Percentiles rank a stretch among this genome's conserved stretches.
Conservation (phyloP, 2,797 vertebrate genomes). For the Tiaroga cobitis region DNA sequence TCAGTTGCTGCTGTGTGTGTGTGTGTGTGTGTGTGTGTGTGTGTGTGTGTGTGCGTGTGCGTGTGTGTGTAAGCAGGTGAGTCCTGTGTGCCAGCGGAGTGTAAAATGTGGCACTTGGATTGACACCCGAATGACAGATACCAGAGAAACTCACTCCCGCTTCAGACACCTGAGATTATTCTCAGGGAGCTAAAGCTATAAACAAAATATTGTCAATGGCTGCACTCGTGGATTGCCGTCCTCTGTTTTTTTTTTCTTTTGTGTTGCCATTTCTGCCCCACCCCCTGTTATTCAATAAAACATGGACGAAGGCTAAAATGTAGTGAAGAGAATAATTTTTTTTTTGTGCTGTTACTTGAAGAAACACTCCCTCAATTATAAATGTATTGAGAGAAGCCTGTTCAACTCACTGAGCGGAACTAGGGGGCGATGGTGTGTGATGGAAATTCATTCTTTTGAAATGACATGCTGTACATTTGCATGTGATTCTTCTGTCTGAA, state of each 20-base stretch:
- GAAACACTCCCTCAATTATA: slow-evolving; percentile 80
- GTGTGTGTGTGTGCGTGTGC: slow-evolving; percentile 15
- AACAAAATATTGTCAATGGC: slow-evolving; percentile 79
- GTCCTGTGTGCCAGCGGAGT: slow-evolving; percentile 76
- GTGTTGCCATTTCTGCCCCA: slow-evolving; percentile 45
- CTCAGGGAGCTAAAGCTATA: slow-evolving; percentile 79
- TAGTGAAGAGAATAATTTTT: slow-evolving; percentile 72
- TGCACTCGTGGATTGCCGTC: slow-evolving; percentile 69
- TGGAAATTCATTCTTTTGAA: slow-evolving; percentile 80
- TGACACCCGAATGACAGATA: slow-evolving; percentile 83
- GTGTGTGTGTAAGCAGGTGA: slow-evolving; percentile 56
- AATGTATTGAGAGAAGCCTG: slow-evolving; percentile 75
- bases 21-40: slow-evolving; percentile 5
- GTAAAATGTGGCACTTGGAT: slow-evolving; percentile 80
- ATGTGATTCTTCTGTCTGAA: slow-evolving; percentile 68
- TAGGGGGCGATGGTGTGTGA: slow-evolving; percentile 74
- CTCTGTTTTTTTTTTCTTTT: slow-evolving; percentile 15
- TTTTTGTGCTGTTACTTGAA: slow-evolving; percentile 57
- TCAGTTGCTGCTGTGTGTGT: slow-evolving; percentile 49
- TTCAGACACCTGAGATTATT: slow-evolving; percentile 76
- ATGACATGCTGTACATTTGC: slow-evolving; percentile 72
- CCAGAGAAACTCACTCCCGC: slow-evolving; percentile 81
- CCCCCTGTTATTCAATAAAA: slow-evolving; percentile 50
- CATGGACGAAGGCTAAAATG: slow-evolving; percentile 60
- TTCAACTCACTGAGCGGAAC: slow-evolving; percentile 72